phyloP scores from a whole-genome alignment of 2,113 vertebrate genomes.

The Gadus macrocephalus region DNA sequence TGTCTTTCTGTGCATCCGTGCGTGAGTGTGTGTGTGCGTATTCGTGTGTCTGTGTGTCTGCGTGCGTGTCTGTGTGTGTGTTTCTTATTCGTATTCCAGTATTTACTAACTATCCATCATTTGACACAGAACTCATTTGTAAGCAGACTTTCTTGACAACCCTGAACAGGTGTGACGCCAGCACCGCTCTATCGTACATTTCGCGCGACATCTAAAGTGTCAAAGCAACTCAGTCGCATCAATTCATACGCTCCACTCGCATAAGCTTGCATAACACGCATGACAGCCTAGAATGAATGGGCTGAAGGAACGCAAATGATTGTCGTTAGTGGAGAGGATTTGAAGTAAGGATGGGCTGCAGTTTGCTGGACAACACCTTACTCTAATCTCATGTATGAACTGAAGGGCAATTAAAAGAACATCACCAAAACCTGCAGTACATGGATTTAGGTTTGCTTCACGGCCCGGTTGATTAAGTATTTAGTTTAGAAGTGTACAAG shows the following conservation, averaged over 20 bases:
- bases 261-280: constrained; percentile 34
- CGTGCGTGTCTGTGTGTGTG: too few species aligned
- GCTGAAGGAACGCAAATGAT: constrained; percentile 36
- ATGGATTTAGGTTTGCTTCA: too few species aligned
- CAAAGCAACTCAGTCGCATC: constrained; percentile 9
- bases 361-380: constrained; percentile 26
- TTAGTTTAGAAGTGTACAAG: too few species aligned
- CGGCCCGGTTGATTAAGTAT: background rate
- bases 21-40: too few species aligned
- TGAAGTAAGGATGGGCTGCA: constrained; percentile 36
- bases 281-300: constrained; percentile 57
- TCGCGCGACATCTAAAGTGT: constrained; percentile 10
- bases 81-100: background rate
- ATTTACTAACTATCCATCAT: constrained; percentile 7
- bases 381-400: constrained; percentile 7
- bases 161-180: constrained; percentile 17
- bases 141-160: constrained; percentile 9
- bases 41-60: too few species aligned
- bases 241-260: constrained; percentile 15
- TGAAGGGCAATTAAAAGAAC: constrained; percentile 15
- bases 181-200: constrained; percentile 14
- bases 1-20: too few species aligned
- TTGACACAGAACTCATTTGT: constrained; percentile 6
- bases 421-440: constrained; percentile 1
- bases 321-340: constrained; percentile 47